Evolutionary conservation across 2,888 invertebrate genomes (phyloP).

Genomic region (Marronus borbonicus): DNA sequence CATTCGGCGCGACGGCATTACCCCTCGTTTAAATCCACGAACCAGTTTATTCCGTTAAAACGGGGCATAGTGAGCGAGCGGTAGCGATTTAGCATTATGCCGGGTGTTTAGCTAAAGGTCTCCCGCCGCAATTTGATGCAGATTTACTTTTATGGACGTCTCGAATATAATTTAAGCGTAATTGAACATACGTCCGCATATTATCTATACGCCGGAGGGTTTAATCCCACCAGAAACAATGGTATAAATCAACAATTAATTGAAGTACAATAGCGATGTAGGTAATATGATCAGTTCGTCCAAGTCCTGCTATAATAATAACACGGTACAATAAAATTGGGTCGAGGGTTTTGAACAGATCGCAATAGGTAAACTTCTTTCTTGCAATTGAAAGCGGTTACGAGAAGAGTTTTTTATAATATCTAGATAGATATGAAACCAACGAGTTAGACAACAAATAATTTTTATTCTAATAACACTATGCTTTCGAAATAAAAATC

Average conservation of each 20-base stretch:
- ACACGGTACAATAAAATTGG: too few species aligned
- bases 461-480: too few species aligned
- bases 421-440: too few species aligned
- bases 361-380: too few species aligned
- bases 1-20: slow-evolving; percentile 13
- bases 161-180: slow-evolving; percentile 50
- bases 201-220: slow-evolving; percentile 20
- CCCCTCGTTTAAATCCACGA: slow-evolving; percentile 28
- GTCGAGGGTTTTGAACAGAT: too few species aligned
- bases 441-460: too few species aligned
- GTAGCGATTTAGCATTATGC: slow-evolving; percentile 31
- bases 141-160: slow-evolving; percentile 50
- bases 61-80: slow-evolving; percentile 3
- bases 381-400: too few species aligned
- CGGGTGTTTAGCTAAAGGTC: slow-evolving; percentile 3
- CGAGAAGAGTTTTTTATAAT: too few species aligned
- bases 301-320: neutral
- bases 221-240: slow-evolving; percentile 24
- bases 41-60: slow-evolving; percentile 42
- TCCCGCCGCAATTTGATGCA: slow-evolving; percentile 40
- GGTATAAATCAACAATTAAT: slow-evolving; percentile 45
- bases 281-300: neutral
- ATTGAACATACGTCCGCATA: slow-evolving; percentile 42
- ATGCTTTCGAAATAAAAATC: too few species aligned
- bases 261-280: neutral